Base-by-base conservation (phyloP, 2,113 vertebrate species). In the Rousettus leschenaultii region DNA sequence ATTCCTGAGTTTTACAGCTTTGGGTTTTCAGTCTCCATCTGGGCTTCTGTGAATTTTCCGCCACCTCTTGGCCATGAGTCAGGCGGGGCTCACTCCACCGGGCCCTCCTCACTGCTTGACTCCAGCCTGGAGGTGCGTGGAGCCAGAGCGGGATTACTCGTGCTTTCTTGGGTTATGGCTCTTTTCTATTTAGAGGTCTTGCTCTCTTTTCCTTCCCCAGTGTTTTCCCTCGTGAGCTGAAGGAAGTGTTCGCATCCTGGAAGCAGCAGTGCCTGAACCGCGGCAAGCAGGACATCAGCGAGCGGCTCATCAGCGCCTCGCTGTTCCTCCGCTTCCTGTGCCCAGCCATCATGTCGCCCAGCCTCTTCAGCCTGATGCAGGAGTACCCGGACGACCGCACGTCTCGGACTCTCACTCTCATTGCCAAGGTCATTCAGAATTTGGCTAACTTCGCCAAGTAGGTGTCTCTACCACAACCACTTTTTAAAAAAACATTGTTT, bases 341-440 rank as follows among this genome's bases (percentile, higher is more conserved):
- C 73, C 99, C 99, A 0, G 99, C 99, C 95, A 99, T 99, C 97
- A 99, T 99, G 99, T 99, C 99, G 2, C 99, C 99, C 51, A 99
- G 99, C 21, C 99, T 99, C 89, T 99, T 99, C 97, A 98, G 95
- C 98, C 99, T 99, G 77, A 99, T 99, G 98, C 99, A 99, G 98
- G 99, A 99, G 82, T 99, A 99, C 0, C 99, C 99, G 0, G 99
- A 99, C 3, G 99, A 99, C 97, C 99, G 99, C 21, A 99, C 99
- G 0, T 99, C 99, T 13, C 99, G 99, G 10, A 99, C 99, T 0
- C 99, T 99, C 88, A 99, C 99, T 0, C 99, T 99, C 74, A 99
- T 99, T 45, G 99, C 99, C 88, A 99, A 99, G 97, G 99, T 99
- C 98, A 99, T 99, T 97, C 99, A 99, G 98, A 99, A 99, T 97